Conservation (phyloP, 2,797 vertebrate species). For the Crossoptilon crossoptilon region DNA sequence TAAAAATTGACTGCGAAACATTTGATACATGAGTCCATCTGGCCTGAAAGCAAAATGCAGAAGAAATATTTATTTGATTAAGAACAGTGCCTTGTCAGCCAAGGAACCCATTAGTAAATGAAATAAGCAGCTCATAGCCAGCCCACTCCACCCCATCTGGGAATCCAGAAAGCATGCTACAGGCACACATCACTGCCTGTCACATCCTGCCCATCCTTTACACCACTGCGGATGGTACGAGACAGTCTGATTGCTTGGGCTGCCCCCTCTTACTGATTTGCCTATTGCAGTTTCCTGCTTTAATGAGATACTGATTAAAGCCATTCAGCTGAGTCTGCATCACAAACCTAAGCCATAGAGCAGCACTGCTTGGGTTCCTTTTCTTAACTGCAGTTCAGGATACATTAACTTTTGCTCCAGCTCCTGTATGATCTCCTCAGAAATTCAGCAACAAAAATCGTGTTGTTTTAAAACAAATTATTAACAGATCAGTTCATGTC, state of each 20-base stretch:
- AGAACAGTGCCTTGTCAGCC: background rate
- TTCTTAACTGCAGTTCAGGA: background rate
- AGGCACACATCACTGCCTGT: background rate
- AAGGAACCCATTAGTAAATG: background rate
- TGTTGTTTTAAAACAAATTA: background rate
- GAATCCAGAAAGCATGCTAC: background rate
- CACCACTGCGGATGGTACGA: fast-evolving
- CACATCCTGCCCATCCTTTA: too few relatives aligned
- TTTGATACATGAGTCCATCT: constrained; percentile 95
- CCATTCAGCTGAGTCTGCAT: background rate
- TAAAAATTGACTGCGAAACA: constrained; percentile 96
- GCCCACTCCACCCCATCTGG: background rate
- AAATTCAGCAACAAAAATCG: background rate
- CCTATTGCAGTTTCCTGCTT: background rate
- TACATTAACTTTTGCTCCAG: background rate
- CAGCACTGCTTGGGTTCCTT: background rate
- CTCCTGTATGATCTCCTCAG: fast-evolving
- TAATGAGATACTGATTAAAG: background rate
- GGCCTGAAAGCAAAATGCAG: constrained; percentile 83
- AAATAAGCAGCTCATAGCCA: constrained; percentile 13
- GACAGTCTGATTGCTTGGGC: background rate
- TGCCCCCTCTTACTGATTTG: background rate
- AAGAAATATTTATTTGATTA: background rate
- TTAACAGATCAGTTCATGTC: background rate
- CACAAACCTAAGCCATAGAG: fast-evolving